Conservation (phyloP, 2,888 invertebrate genomes). For the Margaritifera margaritifera region DNA sequence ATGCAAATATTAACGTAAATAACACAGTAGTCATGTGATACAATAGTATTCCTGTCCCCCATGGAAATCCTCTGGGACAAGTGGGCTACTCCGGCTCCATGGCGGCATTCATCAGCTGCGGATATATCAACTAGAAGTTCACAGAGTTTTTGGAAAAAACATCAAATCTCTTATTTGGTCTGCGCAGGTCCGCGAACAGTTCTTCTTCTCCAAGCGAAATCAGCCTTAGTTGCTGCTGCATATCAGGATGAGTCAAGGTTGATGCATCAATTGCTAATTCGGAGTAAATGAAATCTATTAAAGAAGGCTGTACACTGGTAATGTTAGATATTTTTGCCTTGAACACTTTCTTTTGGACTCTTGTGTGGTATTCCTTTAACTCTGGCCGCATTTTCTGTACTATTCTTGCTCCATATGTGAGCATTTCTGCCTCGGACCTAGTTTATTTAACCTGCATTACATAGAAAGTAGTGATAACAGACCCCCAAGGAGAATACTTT, state of each 20-base stretch:
- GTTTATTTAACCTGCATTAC: slow-evolving; percentile 9
- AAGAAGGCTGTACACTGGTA: slow-evolving; percentile 13
- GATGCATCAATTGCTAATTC: slow-evolving; percentile 25
- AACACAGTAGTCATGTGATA: no score
- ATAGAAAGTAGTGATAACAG: slow-evolving; percentile 14
- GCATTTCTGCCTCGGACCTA: slow-evolving; percentile 13
- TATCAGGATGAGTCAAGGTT: slow-evolving; percentile 19
- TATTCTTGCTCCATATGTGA: slow-evolving; percentile 19
- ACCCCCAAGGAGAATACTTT: slow-evolving; percentile 24
- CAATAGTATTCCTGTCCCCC: no score
- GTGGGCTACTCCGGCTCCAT: no score
- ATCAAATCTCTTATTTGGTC: no score
- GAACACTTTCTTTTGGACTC: slow-evolving; percentile 18
- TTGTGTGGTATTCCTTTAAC: slow-evolving; percentile 29
- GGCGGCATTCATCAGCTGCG: no score
- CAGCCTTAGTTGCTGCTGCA: slow-evolving; percentile 20
- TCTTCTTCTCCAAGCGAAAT: slow-evolving; percentile 25
- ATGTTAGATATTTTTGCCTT: slow-evolving; percentile 16
- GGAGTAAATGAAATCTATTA: slow-evolving; percentile 27
- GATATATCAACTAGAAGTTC: no score
- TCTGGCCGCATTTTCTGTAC: slow-evolving; percentile 7
- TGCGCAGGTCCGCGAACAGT: no score
- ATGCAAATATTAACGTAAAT: no score
- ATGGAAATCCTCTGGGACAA: no score
- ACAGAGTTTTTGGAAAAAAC: no score